These are phyloP conservation scores for Opisthograptis luteolata DNA, from an alignment of 2,888 invertebrate species.

Conservation along the genomic window DNA sequence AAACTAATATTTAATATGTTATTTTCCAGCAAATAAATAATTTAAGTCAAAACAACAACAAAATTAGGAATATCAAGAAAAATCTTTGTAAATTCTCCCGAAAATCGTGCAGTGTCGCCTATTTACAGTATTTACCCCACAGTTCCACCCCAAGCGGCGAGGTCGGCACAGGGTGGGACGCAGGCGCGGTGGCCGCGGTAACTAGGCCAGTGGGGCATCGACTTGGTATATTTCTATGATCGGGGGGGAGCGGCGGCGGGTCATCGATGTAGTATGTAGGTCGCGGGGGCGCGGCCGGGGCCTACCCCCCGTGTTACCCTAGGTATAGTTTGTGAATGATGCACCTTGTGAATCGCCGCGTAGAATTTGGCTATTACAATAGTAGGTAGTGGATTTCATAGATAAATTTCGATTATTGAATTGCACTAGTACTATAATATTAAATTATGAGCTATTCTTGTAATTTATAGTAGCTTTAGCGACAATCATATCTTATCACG, in stretches of 20 bases:
- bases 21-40: too few relatives aligned
- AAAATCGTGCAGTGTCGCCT: slow-evolving; percentile 6
- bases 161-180: slow-evolving; percentile 31
- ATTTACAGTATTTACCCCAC: not conserved
- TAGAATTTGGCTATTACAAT: too few relatives aligned
- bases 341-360: slow-evolving; percentile 9
- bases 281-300: slow-evolving; percentile 41
- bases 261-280: slow-evolving; percentile 56
- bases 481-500: too few relatives aligned
- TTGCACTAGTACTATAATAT: too few relatives aligned
- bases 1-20: too few relatives aligned
- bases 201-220: slow-evolving; percentile 77
- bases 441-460: too few relatives aligned
- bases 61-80: not conserved
- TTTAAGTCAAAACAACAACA: too few relatives aligned
- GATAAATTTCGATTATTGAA: too few relatives aligned
- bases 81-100: slow-evolving; percentile 17
- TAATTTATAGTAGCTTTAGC: too few relatives aligned
- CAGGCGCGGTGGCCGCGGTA: slow-evolving; percentile 62
- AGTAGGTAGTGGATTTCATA: too few relatives aligned
- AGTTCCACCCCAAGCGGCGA: not conserved
- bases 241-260: not conserved
- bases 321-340: slow-evolving; percentile 5
- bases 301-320: too few relatives aligned
- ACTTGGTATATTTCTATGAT: too few relatives aligned